Evolutionary conservation across 1,140 invertebrate genomes (phyloP).

Genomic region (Araneus ventricosus): DNA sequence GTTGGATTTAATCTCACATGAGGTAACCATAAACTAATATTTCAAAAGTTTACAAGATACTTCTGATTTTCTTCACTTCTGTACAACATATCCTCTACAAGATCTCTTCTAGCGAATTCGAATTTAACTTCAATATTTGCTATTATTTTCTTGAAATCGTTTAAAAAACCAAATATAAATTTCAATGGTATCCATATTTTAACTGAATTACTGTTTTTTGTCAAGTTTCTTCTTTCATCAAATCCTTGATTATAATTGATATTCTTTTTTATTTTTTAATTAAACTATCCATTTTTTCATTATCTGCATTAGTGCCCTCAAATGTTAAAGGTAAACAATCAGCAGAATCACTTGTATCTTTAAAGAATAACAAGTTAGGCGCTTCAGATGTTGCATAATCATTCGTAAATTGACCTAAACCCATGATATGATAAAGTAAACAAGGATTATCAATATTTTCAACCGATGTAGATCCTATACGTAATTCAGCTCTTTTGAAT

Average conservation of each 20-base stretch:
- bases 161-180: constrained; percentile 9
- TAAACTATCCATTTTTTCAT: neutral
- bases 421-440: too few relatives aligned
- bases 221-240: neutral
- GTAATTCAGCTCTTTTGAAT: too few relatives aligned
- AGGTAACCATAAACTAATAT: constrained; percentile 1
- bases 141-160: constrained; percentile 19
- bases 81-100: neutral
- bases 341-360: neutral
- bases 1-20: neutral
- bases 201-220: too few relatives aligned
- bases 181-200: constrained; percentile 20
- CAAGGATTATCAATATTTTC: too few relatives aligned
- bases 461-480: too few relatives aligned
- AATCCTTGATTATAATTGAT: neutral
- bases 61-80: neutral
- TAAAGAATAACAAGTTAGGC: neutral
- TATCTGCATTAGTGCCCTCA: neutral
- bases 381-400: too few relatives aligned
- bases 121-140: neutral
- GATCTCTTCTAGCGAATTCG: neutral
- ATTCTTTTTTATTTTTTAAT: neutral
- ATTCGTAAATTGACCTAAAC: too few relatives aligned
- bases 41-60: neutral
- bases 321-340: constrained; percentile 1